phyloP scores from a whole-genome alignment of 2,797 vertebrate genomes.

The Crenuchus spilurus region DNA sequence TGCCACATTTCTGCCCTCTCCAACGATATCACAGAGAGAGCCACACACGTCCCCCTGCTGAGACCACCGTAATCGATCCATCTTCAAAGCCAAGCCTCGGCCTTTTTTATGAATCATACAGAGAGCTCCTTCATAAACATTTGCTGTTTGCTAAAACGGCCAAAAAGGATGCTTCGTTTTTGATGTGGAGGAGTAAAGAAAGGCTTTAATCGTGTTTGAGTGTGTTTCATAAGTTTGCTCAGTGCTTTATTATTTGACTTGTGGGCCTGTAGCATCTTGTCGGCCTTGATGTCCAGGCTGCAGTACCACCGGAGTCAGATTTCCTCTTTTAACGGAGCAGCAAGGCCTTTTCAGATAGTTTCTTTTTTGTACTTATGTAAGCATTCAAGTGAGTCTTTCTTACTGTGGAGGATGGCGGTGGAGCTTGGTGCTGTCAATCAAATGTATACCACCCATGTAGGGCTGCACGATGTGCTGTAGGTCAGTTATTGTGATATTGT shows the following conservation, averaged over 20 bases:
- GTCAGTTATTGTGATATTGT: neutral
- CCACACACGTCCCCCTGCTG: slow-evolving; percentile 16
- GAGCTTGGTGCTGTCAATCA: neutral
- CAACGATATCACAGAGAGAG: slow-evolving; percentile 33
- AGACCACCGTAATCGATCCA: slow-evolving; percentile 49
- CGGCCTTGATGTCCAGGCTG: slow-evolving; percentile 18
- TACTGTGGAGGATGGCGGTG: neutral
- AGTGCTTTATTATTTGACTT: slow-evolving; percentile 29
- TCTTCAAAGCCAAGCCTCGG: slow-evolving; percentile 41
- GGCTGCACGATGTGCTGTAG: neutral
- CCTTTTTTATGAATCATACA: slow-evolving; percentile 37
- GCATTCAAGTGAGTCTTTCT: neutral
- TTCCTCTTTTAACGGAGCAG: slow-evolving; percentile 9
- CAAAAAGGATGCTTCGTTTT: slow-evolving; percentile 6
- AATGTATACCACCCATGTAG: neutral
- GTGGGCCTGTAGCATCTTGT: neutral
- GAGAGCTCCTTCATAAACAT: neutral
- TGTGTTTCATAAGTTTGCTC: neutral
- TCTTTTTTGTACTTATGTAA: neutral
- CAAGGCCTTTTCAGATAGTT: neutral
- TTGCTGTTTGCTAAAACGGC: slow-evolving; percentile 9
- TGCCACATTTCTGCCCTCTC: slow-evolving; percentile 50
- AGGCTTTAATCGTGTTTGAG: neutral
- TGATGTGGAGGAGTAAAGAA: slow-evolving; percentile 27
- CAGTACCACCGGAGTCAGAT: neutral